phyloP scores from a whole-genome alignment of 2,113 vertebrate genomes.

The Microtus ochrogaster region DNA sequence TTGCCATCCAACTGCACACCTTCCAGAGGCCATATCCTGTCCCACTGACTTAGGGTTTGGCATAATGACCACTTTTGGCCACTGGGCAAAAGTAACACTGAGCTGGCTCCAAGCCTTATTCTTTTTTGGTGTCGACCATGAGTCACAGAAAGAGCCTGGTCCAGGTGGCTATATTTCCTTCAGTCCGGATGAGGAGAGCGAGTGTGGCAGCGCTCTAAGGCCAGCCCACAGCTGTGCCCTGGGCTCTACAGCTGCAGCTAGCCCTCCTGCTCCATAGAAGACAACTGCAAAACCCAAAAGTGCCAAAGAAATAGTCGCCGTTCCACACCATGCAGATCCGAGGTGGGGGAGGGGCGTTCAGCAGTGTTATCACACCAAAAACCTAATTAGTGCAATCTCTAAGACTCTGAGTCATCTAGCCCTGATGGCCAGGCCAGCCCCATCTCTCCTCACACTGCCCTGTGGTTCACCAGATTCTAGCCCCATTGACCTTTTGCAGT shows the following conservation, averaged over 20 bases:
- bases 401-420: neutral
- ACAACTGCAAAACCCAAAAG: neutral
- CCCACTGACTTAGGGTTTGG: neutral
- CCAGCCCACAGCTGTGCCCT: neutral
- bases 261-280: neutral
- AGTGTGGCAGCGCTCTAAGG: neutral
- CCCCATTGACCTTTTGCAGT: neutral
- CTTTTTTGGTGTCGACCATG: neutral
- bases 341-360: neutral
- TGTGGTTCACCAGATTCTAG: neutral
- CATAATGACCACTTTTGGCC: slow-evolving; percentile 1
- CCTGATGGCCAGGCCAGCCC: neutral
- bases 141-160: neutral
- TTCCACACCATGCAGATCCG: neutral
- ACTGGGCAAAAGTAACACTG: neutral
- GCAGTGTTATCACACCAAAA: neutral
- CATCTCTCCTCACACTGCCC: neutral
- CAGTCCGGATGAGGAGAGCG: neutral
- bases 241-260: neutral
- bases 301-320: neutral
- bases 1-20: neutral
- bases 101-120: neutral
- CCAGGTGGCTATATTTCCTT: neutral
- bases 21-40: neutral
- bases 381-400: neutral